Percentiles rank a stretch among this genome's conserved stretches.
Conservation (phyloP, 64 coral and sea anemone genomes). For the Platygyra sinensis region DNA sequence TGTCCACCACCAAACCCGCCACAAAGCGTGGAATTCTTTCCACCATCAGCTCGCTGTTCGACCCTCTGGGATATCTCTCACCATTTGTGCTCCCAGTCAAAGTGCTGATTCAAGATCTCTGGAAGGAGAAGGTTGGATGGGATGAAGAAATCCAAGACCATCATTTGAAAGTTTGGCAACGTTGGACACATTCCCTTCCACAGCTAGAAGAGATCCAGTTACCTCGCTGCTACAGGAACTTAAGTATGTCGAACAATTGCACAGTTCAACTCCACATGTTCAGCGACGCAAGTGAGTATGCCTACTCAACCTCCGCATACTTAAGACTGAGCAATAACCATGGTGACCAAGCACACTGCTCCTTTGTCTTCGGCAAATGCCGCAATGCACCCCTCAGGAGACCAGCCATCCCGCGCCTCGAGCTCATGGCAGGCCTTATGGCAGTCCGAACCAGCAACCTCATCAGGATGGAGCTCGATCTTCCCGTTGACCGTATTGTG, state of each 20-base stretch:
- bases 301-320: conserved; percentile 48
- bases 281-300: conserved; percentile 26
- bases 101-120: conserved; percentile 41
- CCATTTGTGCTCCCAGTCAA: conserved; percentile 22
- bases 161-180: not conserved
- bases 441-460: conserved; percentile 2
- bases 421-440: conserved; percentile 27
- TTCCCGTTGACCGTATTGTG: not conserved
- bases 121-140: conserved; percentile 9
- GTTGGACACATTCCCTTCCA: not conserved
- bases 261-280: conserved; percentile 10
- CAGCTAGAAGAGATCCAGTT: not conserved
- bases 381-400: conserved; percentile 31
- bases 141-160: conserved; percentile 17
- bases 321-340: not conserved
- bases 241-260: not conserved
- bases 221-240: conserved; percentile 30
- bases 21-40: conserved; percentile 56
- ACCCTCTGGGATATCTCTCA: conserved; percentile 29
- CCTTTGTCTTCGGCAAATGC: conserved; percentile 36
- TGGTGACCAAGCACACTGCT: not conserved
- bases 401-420: conserved; percentile 20
- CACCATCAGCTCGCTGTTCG: conserved; percentile 27
- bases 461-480: conserved; percentile 1
- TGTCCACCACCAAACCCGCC: conserved; percentile 1